A percentile compares a stretch with the other conserved stretches of the same genome.
These are phyloP conservation scores for Cosmia pyralina DNA, from an alignment of 2,888 invertebrate species.

Conservation along the genomic window DNA sequence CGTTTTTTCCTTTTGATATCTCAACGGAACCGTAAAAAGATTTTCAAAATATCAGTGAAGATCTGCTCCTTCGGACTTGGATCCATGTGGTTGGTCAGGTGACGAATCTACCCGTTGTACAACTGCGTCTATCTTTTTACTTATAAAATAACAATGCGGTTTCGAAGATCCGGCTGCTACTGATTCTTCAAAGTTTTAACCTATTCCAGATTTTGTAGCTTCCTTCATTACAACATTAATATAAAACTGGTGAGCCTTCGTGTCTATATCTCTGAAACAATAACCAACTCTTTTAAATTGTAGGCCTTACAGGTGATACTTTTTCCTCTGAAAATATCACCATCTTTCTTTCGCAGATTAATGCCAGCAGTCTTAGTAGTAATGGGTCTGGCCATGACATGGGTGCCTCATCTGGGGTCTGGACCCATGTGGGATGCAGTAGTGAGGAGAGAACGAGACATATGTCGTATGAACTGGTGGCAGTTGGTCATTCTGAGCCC, in stretches of 20 bases:
- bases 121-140: too few relatives aligned
- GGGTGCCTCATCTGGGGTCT: conserved; percentile 86
- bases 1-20: too few relatives aligned
- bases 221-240: not conserved
- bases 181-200: too few relatives aligned
- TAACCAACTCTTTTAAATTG: not conserved
- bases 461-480: conserved; percentile 87
- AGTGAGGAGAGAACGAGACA: conserved; percentile 83
- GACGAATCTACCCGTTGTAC: not conserved
- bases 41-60: not conserved
- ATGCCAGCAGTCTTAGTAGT: conserved; percentile 86
- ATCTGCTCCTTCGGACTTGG: not conserved
- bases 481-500: conserved; percentile 85
- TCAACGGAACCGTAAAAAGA: too few relatives aligned
- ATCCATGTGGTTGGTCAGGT: not conserved
- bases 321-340: not conserved
- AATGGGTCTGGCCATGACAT: conserved; percentile 87
- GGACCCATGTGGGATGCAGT: conserved; percentile 89
- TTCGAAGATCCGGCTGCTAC: not conserved
- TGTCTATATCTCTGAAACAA: not conserved
- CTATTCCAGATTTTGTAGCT: not conserved
- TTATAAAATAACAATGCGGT: too few relatives aligned
- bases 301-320: too few relatives aligned
- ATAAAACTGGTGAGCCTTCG: not conserved
- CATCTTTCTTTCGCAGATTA: conserved; percentile 72